A percentile compares a stretch with the other conserved stretches of the same genome.
phyloP scores from a whole-genome alignment of 2,797 vertebrate species.

The Enteromius viviparus region DNA sequence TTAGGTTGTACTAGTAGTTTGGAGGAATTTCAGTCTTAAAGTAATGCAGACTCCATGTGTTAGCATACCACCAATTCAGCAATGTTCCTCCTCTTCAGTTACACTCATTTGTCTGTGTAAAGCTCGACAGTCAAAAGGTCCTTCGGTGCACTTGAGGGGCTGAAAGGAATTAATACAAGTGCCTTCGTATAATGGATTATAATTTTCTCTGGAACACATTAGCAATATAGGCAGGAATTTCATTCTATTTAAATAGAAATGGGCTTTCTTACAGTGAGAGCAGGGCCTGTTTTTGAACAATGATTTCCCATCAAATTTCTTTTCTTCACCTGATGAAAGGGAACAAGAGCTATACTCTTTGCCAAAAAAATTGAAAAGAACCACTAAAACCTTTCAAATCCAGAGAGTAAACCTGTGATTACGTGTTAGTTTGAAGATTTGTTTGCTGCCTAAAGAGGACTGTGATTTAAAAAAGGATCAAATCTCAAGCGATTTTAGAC shows the following conservation, averaged over 20 bases:
- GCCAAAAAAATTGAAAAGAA: slow-evolving; percentile 16
- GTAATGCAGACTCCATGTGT: neutral
- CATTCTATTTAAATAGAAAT: slow-evolving; percentile 17
- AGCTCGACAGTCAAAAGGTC: slow-evolving; percentile 47
- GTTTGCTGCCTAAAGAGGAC: slow-evolving; percentile 29
- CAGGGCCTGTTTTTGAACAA: slow-evolving; percentile 30
- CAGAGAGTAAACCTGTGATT: neutral
- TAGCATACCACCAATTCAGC: slow-evolving; percentile 27
- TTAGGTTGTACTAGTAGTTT: neutral
- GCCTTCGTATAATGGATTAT: slow-evolving; percentile 52
- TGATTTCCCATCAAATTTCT: slow-evolving; percentile 38
- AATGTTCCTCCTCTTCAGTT: slow-evolving; percentile 50
- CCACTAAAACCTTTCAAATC: slow-evolving; percentile 6
- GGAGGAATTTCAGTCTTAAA: neutral
- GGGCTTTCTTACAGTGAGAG: slow-evolving; percentile 23
- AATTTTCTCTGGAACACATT: slow-evolving; percentile 45
- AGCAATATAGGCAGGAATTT: slow-evolving; percentile 43
- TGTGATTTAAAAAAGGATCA: slow-evolving; percentile 12
- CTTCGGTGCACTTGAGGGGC: slow-evolving; percentile 43
- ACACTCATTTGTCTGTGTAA: slow-evolving; percentile 51
- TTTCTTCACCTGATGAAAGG: slow-evolving; percentile 28
- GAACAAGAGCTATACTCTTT: slow-evolving; percentile 30
- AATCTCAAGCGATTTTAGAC: slow-evolving; percentile 19
- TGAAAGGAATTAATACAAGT: slow-evolving; percentile 48
- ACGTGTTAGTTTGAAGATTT: slow-evolving; percentile 20